A percentile compares a stretch with the other conserved stretches of the same genome.
phyloP scores from a whole-genome alignment of 2,113 vertebrate species.

The Gavialis gangeticus region DNA sequence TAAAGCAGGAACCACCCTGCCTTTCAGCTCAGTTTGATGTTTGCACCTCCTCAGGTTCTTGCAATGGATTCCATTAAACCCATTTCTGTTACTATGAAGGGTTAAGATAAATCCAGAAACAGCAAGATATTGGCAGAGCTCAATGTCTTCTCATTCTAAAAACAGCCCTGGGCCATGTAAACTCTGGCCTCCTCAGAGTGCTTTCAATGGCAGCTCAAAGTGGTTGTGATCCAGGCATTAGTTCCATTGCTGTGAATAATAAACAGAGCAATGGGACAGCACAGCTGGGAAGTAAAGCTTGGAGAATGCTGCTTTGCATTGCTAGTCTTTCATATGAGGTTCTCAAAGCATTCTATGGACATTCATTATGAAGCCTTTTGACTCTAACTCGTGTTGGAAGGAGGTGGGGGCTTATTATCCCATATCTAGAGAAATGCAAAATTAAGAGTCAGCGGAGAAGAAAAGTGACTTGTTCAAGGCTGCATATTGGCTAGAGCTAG shows the following conservation, averaged over 20 bases:
- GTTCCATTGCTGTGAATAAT: background rate
- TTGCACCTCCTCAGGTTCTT: background rate
- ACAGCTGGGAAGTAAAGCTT: background rate
- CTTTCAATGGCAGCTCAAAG: background rate
- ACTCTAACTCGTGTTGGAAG: too few relatives aligned
- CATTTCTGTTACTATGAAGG: background rate
- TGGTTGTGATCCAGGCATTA: background rate
- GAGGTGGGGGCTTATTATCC: background rate
- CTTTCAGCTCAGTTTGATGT: background rate
- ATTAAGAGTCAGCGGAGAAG: background rate
- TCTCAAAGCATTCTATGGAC: background rate
- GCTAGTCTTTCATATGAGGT: background rate
- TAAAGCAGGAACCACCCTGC: background rate
- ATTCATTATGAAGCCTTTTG: background rate
- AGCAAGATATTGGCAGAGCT: background rate
- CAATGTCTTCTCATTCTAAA: background rate
- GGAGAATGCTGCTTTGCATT: rapidly evolving
- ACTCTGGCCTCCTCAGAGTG: background rate
- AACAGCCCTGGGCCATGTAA: background rate
- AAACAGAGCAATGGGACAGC: background rate
- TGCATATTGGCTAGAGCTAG: background rate
- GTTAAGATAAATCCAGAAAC: background rate
- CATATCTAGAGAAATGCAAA: background rate
- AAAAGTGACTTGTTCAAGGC: background rate
- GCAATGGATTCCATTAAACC: rapidly evolving